These are phyloP conservation scores for Siderastrea siderea DNA, from an alignment of 92 coral and sea anemone genomes.

Conservation along the genomic window DNA sequence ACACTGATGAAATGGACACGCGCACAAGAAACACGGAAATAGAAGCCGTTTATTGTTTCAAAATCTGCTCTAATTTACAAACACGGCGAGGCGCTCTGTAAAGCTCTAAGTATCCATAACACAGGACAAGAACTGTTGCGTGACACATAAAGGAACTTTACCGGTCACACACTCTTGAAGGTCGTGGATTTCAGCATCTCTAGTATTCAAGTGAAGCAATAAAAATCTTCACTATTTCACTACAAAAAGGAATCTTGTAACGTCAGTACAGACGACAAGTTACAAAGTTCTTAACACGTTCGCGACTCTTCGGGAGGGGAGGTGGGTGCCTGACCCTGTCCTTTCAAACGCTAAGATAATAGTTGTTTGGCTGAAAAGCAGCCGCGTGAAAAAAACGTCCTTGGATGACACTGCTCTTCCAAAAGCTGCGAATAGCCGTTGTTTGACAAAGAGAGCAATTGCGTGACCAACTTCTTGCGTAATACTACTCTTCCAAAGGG, in stretches of 20 bases:
- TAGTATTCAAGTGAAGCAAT: background rate
- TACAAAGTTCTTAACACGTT: background rate
- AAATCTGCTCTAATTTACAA: slow-evolving; percentile 33
- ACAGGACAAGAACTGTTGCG: background rate
- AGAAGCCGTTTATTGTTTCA: slow-evolving; percentile 49
- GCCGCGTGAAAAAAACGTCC: background rate
- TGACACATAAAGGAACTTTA: background rate
- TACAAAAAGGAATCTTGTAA: background rate
- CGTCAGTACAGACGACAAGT: background rate
- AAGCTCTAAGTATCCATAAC: background rate
- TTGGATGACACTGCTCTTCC: too few relatives aligned
- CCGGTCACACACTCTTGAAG: background rate
- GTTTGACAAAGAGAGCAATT: background rate
- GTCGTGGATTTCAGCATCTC: background rate
- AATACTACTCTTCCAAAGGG: background rate
- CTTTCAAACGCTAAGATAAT: background rate
- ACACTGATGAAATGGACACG: background rate
- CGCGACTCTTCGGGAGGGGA: background rate
- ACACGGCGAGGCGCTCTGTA: slow-evolving; percentile 7
- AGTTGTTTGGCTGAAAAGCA: background rate
- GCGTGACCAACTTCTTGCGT: slow-evolving; percentile 18
- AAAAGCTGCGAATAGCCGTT: too few relatives aligned
- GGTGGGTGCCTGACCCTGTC: background rate
- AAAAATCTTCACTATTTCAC: background rate
- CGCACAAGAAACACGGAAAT: slow-evolving; percentile 14